phyloP scores from a whole-genome alignment of 2,113 vertebrate genomes.

The Scomber japonicus region DNA sequence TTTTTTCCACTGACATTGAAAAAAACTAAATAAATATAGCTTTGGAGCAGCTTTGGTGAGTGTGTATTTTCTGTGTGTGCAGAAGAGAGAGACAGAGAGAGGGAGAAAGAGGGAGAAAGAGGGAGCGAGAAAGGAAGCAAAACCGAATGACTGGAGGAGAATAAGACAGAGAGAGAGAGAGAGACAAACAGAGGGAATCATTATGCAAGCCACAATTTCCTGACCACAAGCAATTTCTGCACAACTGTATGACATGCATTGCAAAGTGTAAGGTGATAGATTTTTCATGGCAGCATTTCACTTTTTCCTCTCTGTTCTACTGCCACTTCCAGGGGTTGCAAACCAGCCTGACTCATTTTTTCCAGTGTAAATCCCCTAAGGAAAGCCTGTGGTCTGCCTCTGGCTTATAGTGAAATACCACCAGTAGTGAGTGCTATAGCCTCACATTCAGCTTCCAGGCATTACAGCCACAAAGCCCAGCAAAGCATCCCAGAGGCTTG shows the following conservation, averaged over 20 bases:
- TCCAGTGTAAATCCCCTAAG: slow-evolving; percentile 65
- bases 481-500: slow-evolving; percentile 67
- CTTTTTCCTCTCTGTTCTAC: slow-evolving; percentile 65
- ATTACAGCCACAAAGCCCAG: slow-evolving; percentile 73
- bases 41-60: slow-evolving; percentile 13
- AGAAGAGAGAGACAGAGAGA: not conserved
- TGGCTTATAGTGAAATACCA: slow-evolving; percentile 76
- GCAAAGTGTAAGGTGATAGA: slow-evolving; percentile 70
- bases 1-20: slow-evolving; percentile 18
- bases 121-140: not conserved
- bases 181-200: slow-evolving; percentile 21
- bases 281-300: slow-evolving; percentile 63
- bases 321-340: slow-evolving; percentile 68
- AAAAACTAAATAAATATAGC: slow-evolving; percentile 51
- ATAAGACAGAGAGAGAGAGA: slow-evolving; percentile 10
- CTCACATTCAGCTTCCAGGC: slow-evolving; percentile 69
- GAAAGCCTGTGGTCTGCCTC: slow-evolving; percentile 74
- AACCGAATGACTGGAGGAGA: slow-evolving; percentile 13
- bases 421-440: slow-evolving; percentile 74
- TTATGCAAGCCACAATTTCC: slow-evolving; percentile 56
- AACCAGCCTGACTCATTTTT: slow-evolving; percentile 62
- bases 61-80: slow-evolving; percentile 1
- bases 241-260: slow-evolving; percentile 61
- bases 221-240: slow-evolving; percentile 64
- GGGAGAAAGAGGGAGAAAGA: not conserved